A percentile compares a stretch with the other conserved stretches of the same genome.
Evolutionary conservation across 2,888 invertebrate genomes (phyloP).

Genomic region (Agrotis ipsilon): DNA sequence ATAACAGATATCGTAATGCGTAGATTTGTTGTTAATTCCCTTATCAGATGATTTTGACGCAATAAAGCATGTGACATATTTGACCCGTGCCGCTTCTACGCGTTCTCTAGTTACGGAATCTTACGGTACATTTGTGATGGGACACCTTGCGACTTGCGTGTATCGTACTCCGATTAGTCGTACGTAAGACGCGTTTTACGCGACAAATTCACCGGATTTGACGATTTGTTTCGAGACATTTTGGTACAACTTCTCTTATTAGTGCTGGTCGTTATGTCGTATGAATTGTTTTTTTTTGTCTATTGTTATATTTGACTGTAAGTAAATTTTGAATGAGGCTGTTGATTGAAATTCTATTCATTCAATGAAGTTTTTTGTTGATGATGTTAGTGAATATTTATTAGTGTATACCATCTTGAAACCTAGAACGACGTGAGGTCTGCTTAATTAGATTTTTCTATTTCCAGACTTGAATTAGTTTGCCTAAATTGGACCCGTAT

Average conservation of each 20-base stretch:
- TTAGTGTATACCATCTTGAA: neutral
- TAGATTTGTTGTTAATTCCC: conserved; percentile 53
- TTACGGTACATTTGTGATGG: conserved; percentile 79
- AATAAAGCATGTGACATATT: conserved; percentile 69
- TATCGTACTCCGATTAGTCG: conserved; percentile 60
- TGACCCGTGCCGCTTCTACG: conserved; percentile 72
- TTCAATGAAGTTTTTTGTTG: conserved; percentile 16
- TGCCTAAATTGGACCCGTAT: neutral
- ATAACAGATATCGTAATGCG: conserved; percentile 25
- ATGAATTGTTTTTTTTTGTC: conserved; percentile 14
- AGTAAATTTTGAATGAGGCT: conserved; percentile 11
- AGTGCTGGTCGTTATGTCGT: conserved; percentile 21
- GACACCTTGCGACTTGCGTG: conserved; percentile 74
- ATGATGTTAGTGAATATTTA: conserved; percentile 1
- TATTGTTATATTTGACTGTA: neutral
- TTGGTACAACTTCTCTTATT: conserved; percentile 38
- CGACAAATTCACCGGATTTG: conserved; percentile 60
- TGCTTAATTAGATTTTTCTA: neutral
- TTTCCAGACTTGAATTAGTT: conserved; percentile 7
- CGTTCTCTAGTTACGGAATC: conserved; percentile 73
- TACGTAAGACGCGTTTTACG: conserved; percentile 73
- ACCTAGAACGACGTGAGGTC: neutral
- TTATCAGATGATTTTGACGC: conserved; percentile 65
- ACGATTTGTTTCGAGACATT: conserved; percentile 43
- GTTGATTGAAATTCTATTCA: conserved; percentile 31